Evolutionary conservation across 2,113 vertebrate species (phyloP), one percentile per base, ranked within the genome.

Genomic region (Ageneiosus marmoratus): DNA sequence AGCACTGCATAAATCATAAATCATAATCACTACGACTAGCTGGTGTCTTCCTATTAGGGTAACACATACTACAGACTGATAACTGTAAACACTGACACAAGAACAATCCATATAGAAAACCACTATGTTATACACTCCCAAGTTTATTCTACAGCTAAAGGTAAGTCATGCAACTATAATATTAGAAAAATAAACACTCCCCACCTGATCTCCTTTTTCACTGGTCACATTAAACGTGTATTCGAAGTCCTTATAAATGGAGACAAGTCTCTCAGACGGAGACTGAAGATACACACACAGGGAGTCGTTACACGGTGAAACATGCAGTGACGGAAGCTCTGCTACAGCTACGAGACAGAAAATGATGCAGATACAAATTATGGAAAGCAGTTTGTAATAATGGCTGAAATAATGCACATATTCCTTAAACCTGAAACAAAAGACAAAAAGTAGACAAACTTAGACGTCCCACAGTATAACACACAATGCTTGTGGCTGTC

Each of bases 281-380:
- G 86, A 53, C 18, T 77, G 32, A 41, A 85, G 80, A 13, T 16
- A 15, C 24, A 80, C 77, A 72, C 80, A 80, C 24, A 87, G 63
- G 4, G 70, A 80, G 9, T 16, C 9, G 9, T 80, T 82, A 62
- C 44, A 87, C 0, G 11, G 44, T 7, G 46, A 53, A 24, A 85
- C 32, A 1, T 20, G 32, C 44, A 87, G 50, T 50, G 79, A n/a
- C 0, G 86, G 86, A 20, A 22, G 29, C 12, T 80, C 69, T 1
- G 20, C 34, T 0, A 15, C 20, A 9, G 69, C 86, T 87, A 27
- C 9, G 41, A 55, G 74, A 81, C 32, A 78, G 8, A 77, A 83
- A 1, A 55, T 4, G 8, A 72, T 2, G 32, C 22, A 62, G 29
- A 58, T n/a, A 58, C n/a, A 27, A 13, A 4, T 60, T 4, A 12